Evolutionary conservation across 2,797 vertebrate species (phyloP).

Genomic region (Sebastes iracundus): DNA sequence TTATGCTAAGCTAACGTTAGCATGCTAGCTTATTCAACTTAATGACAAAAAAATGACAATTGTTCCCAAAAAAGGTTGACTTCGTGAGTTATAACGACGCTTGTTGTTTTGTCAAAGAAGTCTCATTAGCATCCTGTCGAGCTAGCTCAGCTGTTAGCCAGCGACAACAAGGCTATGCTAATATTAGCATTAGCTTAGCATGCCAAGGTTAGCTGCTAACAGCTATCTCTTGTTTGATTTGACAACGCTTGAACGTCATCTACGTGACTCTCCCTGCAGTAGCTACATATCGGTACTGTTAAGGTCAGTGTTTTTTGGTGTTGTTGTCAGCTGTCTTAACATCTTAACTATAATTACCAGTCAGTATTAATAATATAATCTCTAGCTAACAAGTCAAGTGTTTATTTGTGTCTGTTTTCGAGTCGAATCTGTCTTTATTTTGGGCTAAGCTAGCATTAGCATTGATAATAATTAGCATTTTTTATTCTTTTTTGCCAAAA

Average conservation of each 20-base stretch:
- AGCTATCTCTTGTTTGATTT: slow-evolving; percentile 68
- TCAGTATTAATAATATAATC: not conserved
- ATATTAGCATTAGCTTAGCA: slow-evolving; percentile 68
- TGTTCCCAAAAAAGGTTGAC: slow-evolving; percentile 1
- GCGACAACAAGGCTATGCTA: slow-evolving; percentile 63
- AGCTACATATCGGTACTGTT: slow-evolving; percentile 20
- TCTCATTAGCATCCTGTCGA: slow-evolving; percentile 31
- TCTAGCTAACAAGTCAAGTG: not conserved
- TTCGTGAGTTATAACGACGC: not conserved
- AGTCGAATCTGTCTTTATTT: too few relatives aligned
- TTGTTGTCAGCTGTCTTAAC: not conserved
- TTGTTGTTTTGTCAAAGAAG: slow-evolving; percentile 16
- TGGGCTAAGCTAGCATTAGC: too few relatives aligned
- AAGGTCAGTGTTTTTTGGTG: slow-evolving; percentile 31
- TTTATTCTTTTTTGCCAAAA: too few relatives aligned
- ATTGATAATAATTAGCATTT: too few relatives aligned
- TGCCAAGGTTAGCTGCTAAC: slow-evolving; percentile 69
- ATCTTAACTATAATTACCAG: not conserved
- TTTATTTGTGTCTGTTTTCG: slow-evolving; percentile 13
- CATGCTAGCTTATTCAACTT: slow-evolving; percentile 59
- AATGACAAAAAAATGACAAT: slow-evolving; percentile 4
- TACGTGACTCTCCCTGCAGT: slow-evolving; percentile 51
- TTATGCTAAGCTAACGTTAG: slow-evolving; percentile 64
- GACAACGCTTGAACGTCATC: slow-evolving; percentile 64
- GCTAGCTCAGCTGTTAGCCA: slow-evolving; percentile 51